phyloP scores from a whole-genome alignment of 2,113 vertebrate species.

The Chaetorhynchus papuensis region DNA sequence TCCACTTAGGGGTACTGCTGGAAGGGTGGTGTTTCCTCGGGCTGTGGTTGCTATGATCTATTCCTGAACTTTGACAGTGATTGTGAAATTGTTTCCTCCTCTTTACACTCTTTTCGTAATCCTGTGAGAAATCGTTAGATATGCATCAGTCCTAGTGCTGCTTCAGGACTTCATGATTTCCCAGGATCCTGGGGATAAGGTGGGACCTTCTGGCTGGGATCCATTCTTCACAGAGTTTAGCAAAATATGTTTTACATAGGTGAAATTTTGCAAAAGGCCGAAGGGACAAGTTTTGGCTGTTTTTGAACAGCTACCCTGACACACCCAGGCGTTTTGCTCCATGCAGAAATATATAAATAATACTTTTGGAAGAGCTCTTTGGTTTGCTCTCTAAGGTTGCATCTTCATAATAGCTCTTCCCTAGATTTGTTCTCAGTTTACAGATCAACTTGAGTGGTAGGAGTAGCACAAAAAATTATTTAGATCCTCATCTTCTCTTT shows the following conservation, averaged over 20 bases:
- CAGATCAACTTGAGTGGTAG: background rate
- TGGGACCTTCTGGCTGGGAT: background rate
- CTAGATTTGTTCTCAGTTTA: background rate
- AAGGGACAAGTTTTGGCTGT: background rate
- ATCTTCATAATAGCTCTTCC: background rate
- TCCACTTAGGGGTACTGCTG: background rate
- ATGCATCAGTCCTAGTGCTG: background rate
- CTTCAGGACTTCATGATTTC: background rate
- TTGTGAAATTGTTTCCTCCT: constrained; percentile 12
- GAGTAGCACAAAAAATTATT: background rate
- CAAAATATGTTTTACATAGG: background rate
- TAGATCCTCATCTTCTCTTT: background rate
- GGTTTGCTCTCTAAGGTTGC: background rate
- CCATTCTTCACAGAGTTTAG: background rate
- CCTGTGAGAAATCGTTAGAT: background rate
- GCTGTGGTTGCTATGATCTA: background rate
- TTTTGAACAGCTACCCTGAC: background rate
- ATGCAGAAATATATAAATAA: background rate
- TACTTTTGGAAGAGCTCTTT: background rate
- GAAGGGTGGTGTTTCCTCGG: background rate
- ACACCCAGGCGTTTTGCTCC: background rate
- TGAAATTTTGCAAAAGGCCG: background rate
- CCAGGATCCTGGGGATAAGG: background rate
- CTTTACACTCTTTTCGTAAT: background rate
- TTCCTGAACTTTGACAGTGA: background rate